These are phyloP conservation scores for Leptocoma aspasia DNA, from an alignment of 2,113 vertebrate species.

Conservation along the genomic window DNA sequence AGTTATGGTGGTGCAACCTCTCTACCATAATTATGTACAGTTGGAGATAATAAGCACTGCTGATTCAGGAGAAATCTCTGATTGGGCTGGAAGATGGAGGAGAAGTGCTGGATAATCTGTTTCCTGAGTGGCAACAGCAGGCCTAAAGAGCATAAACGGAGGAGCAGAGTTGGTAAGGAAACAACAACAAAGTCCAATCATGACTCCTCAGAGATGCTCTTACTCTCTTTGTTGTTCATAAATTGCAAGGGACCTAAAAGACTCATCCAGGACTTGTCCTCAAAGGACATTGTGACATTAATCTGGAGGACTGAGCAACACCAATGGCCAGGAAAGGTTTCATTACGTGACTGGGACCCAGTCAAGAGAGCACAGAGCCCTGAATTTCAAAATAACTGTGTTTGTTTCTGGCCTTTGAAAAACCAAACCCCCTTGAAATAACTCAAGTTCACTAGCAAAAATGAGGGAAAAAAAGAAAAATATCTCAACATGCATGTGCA, in stretches of 20 bases:
- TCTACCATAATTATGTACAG: neutral
- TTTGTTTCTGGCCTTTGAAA: neutral
- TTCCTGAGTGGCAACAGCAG: constrained; percentile 34
- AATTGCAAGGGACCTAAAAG: neutral
- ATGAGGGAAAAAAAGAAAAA: neutral
- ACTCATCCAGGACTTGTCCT: neutral
- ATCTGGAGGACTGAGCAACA: neutral
- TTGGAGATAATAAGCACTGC: constrained; percentile 30
- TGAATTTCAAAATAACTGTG: neutral
- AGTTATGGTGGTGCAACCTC: constrained; percentile 6
- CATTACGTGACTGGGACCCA: neutral
- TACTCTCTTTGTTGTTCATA: neutral
- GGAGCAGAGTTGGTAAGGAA: neutral
- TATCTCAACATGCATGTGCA: neutral
- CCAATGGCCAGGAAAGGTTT: neutral
- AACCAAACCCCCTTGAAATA: neutral
- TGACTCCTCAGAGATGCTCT: neutral
- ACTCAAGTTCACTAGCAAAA: neutral
- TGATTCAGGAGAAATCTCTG: constrained; percentile 49
- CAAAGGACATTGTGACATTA: neutral
- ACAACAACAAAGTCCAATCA: neutral
- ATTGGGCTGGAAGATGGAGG: constrained; percentile 13
- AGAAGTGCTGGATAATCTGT: constrained; percentile 27
- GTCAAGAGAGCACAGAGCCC: neutral
- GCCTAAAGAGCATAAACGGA: neutral